These are phyloP conservation scores for Cydia pomonella DNA, from an alignment of 1,140 invertebrate genomes.

Conservation along the genomic window DNA sequence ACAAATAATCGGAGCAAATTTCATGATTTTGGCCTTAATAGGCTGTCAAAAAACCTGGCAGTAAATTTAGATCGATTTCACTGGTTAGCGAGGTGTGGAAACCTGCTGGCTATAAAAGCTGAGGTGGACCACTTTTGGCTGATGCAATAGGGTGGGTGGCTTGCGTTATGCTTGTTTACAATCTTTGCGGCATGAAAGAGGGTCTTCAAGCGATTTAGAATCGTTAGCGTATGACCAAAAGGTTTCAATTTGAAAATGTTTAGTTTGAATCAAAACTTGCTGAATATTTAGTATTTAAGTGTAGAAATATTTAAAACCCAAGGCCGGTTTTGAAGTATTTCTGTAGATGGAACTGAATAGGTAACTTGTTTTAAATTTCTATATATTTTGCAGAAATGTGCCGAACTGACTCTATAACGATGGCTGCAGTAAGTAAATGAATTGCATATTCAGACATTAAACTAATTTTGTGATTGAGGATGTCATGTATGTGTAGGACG, in stretches of 20 bases:
- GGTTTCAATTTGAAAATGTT: neutral
- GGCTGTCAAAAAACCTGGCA: constrained; percentile 20
- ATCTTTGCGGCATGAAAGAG: neutral
- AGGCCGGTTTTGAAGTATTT: neutral
- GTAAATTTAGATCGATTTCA: constrained; percentile 25
- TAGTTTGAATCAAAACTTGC: neutral
- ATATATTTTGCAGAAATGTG: neutral
- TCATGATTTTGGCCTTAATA: constrained; percentile 27
- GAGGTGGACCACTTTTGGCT: constrained; percentile 62
- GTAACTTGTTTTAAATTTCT: neutral
- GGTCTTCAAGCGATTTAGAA: neutral
- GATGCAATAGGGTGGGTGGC: constrained; percentile 66
- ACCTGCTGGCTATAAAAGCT: constrained; percentile 49
- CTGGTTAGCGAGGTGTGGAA: constrained; percentile 40
- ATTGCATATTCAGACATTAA: too few relatives aligned
- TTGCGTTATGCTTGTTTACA: constrained; percentile 64
- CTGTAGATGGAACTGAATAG: neutral
- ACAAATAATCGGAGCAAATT: constrained; percentile 14
- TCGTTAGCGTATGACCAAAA: constrained; percentile 8
- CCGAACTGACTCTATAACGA: too few relatives aligned
- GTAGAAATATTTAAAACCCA: constrained; percentile 11
- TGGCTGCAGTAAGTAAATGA: too few relatives aligned
- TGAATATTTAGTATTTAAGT: constrained; percentile 9
- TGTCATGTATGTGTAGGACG: too few relatives aligned
- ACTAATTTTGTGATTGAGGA: too few relatives aligned